Conservation (phyloP, 2,888 invertebrate genomes). For the Argynnis bischoffii region DNA sequence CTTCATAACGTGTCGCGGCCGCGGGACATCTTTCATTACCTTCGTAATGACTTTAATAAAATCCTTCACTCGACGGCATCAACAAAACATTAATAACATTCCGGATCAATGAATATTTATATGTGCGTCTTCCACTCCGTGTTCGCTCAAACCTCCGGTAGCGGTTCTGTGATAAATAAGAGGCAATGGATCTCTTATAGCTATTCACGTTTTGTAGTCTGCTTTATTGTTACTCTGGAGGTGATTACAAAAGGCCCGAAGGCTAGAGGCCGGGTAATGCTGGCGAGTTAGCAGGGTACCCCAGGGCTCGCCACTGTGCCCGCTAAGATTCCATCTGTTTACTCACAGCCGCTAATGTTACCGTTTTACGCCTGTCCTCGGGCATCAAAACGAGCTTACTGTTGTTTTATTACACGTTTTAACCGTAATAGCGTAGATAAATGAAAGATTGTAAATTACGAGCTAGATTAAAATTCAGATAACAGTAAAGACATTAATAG, state of each 20-base stretch:
- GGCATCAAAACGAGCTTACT: constrained; percentile 49
- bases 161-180: background rate
- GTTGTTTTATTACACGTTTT: constrained; percentile 37
- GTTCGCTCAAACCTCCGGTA: constrained; percentile 24
- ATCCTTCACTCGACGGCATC: constrained; percentile 57
- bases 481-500: constrained; percentile 11
- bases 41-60: constrained; percentile 69
- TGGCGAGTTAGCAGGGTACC: constrained; percentile 48
- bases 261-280: constrained; percentile 47
- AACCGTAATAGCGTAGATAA: constrained; percentile 31
- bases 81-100: constrained; percentile 21
- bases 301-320: constrained; percentile 65
- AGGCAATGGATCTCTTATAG: constrained; percentile 45
- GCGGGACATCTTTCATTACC: constrained; percentile 73
- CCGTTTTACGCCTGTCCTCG: constrained; percentile 46
- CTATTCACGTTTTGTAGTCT: background rate
- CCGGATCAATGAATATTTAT: background rate
- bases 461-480: constrained; percentile 21
- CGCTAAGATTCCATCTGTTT: constrained; percentile 55
- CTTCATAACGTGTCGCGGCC: constrained; percentile 75
- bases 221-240: constrained; percentile 18
- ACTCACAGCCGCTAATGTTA: constrained; percentile 45
- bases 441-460: constrained; percentile 24
- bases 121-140: constrained; percentile 45
- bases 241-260: constrained; percentile 59